Base-by-base conservation (phyloP, 2,888 invertebrate genomes). In the Gasteruption jaculator region DNA sequence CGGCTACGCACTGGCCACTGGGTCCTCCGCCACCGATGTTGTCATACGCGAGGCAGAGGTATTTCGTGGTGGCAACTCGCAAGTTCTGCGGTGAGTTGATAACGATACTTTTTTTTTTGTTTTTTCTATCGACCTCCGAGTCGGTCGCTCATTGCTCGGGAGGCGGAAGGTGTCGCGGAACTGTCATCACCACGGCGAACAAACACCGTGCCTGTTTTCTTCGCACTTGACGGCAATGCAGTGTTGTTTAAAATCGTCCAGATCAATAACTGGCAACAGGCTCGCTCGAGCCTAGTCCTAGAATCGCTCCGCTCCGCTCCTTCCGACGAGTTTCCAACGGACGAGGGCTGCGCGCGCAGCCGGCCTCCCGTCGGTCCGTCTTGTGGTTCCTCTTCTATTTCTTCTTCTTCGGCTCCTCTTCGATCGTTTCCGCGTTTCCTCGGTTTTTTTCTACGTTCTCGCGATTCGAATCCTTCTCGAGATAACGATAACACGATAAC, bases 251-350 rank as follows among this genome's bases (percentile, higher is more conserved):
- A 67, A 62, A 66, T 66, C 63, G 60, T 57, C 61, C 63, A 56
- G 68, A 68, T 68, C 68, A 68, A 68, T 68, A 68, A 68, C 66
- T 68, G 66, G 68, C 68, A 68, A 68, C 68, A 68, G 67, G 67
- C 68, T 62, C 63, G 54, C n/a, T n/a, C n/a, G n/a, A n/a, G n/a
- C n/a, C n/a, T n/a, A n/a, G n/a, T n/a, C n/a, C n/a, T n/a, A n/a
- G n/a, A n/a, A n/a, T n/a, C n/a, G n/a, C n/a, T n/a, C n/a, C n/a
- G n/a, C n/a, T n/a, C n/a, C n/a, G n/a, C n/a, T n/a, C n/a, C n/a
- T n/a, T n/a, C n/a, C n/a, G n/a, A n/a, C n/a, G n/a, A n/a, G n/a
- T n/a, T n/a, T n/a, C n/a, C n/a, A n/a, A n/a, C n/a, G n/a, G n/a
- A n/a, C n/a, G n/a, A n/a, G n/a, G n/a, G n/a, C n/a, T n/a, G n/a